phyloP scores from a whole-genome alignment of 2,888 invertebrate species.

The Pachliopta kotzebuea region DNA sequence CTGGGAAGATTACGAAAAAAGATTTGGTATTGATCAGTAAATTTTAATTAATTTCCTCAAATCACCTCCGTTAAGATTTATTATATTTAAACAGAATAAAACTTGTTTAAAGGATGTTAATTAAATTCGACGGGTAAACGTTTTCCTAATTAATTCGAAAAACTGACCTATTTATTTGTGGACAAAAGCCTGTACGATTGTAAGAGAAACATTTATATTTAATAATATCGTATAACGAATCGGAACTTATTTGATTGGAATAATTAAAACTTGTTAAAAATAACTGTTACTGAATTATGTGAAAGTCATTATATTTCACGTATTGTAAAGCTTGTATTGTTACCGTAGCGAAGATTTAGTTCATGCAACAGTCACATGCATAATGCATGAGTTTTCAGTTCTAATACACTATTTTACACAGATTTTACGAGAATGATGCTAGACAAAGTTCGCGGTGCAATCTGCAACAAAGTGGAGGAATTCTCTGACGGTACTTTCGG shows the following conservation, averaged over 20 bases:
- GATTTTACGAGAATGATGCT: constrained; percentile 11
- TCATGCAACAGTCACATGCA: not conserved
- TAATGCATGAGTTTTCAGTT: constrained; percentile 4
- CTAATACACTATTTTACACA: constrained; percentile 14
- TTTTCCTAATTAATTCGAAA: not conserved
- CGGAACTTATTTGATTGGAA: constrained; percentile 2
- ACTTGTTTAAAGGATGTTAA: not conserved
- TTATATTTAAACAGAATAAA: not conserved
- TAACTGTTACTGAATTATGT: not conserved
- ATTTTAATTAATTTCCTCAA: too few species aligned
- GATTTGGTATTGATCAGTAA: too few species aligned
- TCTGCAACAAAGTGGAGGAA: constrained; percentile 31
- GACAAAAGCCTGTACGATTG: not conserved
- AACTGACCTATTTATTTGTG: too few species aligned
- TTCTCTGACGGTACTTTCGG: constrained; percentile 21
- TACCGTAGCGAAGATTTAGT: not conserved
- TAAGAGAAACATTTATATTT: not conserved
- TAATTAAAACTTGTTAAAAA: too few species aligned
- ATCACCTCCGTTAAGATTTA: too few species aligned
- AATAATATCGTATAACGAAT: constrained; percentile 5
- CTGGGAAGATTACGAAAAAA: too few species aligned
- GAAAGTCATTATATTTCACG: not conserved
- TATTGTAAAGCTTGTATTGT: constrained; percentile 8
- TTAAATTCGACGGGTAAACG: not conserved
- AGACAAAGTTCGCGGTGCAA: constrained; percentile 23